Base-by-base conservation (phyloP, 1,140 invertebrate genomes). In the Drosophila insularis region DNA sequence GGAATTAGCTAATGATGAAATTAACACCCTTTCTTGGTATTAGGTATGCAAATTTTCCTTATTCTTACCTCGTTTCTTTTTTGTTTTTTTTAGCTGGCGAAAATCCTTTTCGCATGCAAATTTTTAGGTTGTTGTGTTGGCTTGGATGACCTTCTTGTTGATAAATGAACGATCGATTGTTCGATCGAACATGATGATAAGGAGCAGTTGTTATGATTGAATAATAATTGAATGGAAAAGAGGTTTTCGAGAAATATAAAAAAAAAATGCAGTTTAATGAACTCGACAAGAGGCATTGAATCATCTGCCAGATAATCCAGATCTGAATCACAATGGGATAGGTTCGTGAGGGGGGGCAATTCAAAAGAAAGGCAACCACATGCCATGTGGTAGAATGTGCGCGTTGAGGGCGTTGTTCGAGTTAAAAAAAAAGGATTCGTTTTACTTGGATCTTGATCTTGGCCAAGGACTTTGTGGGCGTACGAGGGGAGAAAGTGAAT, bases 1-100 rank as follows among this genome's bases (percentile, higher is more conserved):
- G 37, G 63, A 66, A 74, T 68, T 39, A 40, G 69, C 64, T 85
- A 85, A 81, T 81, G 78, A 81, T 74, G 74, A 70, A 60, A 86
- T 81, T 85, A 78, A 78, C 81, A 86, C 78, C 78, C 78, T 54
- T 76, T 27, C 65, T 31, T 3, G 50, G 53, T 21, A 37, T 75
- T 75, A 68, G 73, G 40, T 68, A 75, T 75, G 72, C 73, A 75
- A 75, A 75, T 77, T 61, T 27, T 40, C 2, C 2, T 50, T 4
- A 35, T 35, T 35, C 43, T 46, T 46, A 46, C 14, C 17, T 46
- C 14, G 14, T 46, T 43, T 14, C 40, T 17, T 43, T 43, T n/a
- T 17, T 43, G 14, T n/a, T 17, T 4, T 40, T n/a, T 6, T n/a
- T 10, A 13, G 35, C 11, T 37, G 35, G 35, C 35, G 11, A 37